phyloP scores from a whole-genome alignment of 2,888 invertebrate genomes.

The Cosmia trapezina region DNA sequence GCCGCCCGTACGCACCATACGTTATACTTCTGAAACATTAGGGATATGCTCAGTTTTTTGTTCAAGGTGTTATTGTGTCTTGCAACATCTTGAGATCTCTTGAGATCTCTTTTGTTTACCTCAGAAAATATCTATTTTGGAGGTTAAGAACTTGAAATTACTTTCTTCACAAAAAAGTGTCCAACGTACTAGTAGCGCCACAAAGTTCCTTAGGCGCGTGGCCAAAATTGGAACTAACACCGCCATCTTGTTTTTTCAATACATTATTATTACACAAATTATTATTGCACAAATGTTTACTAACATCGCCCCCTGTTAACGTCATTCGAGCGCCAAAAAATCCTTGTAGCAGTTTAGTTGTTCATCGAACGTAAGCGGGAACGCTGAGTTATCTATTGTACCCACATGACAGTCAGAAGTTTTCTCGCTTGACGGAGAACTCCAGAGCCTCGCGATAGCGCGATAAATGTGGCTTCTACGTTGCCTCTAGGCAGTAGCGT shows the following conservation, averaged over 20 bases:
- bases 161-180: background rate
- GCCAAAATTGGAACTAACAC: background rate
- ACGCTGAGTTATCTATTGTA: background rate
- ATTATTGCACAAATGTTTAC: background rate
- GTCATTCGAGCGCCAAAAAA: too few species aligned
- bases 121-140: background rate
- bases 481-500: background rate
- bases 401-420: background rate
- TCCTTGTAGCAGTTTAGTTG: too few species aligned
- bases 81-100: conserved; percentile 8
- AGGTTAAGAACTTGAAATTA: background rate
- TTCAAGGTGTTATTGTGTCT: conserved; percentile 17
- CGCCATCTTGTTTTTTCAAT: background rate
- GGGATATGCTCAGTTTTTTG: conserved; percentile 29
- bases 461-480: background rate
- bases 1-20: conserved; percentile 63
- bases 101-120: conserved; percentile 3
- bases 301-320: too few species aligned
- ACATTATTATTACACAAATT: too few species aligned
- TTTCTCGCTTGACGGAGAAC: too few species aligned
- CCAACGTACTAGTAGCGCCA: too few species aligned
- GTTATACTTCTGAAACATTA: conserved; percentile 49
- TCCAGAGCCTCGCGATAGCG: background rate
- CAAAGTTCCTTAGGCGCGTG: background rate
- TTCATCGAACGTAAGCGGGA: too few species aligned